Evolutionary conservation across 2,888 invertebrate species (phyloP), one percentile per base, ranked within the genome.

Genomic region (Scelioninae gen. 1): DNA sequence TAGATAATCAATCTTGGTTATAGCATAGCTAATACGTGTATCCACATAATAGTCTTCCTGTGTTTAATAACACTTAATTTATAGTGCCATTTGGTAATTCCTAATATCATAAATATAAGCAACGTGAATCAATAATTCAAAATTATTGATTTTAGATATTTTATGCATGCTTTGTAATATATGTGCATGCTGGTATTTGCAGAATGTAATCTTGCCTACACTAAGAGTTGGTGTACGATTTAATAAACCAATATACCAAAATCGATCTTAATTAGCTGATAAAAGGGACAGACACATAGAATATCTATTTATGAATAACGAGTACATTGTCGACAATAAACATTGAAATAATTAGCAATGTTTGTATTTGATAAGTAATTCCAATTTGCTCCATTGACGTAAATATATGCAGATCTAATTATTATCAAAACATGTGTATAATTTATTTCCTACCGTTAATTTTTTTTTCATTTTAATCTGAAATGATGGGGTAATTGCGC

Each of bases 81-180:
- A 77, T 77, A 68, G 76, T 68, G 62, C 76, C 45, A 60, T 68
- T 77, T 77, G 60, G 51, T 68, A 45, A 60, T 68, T 58, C 43
- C 66, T 58, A 51, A 47, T 65, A 65, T 31, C 65, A 65, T 75
- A 75, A 75, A 75, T 75, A 75, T 65, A 68, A 66, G 66, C 66
- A 43, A 43, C 53, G 45, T 51, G 60, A 51, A 68, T 76, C n/a
- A n/a, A n/a, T n/a, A n/a, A n/a, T 68, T 60, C 68, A 66, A 68
- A 68, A 76, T 76, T 76, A 76, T 76, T 38, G 76, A 76, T 76
- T 76, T 51, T 76, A 76, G 68, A 76, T 77, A 77, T 69, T 77
- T 77, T 77, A 77, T 69, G 77, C 62, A 29, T 53, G 68, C 62
- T 68, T 62, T 55, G 77, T 49, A 77, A 62, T 69, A 69, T 69